Evolutionary conservation across 2,888 invertebrate species (phyloP), one percentile per base, ranked within the genome.

Genomic region (Hirtodrosophila trivittata): DNA sequence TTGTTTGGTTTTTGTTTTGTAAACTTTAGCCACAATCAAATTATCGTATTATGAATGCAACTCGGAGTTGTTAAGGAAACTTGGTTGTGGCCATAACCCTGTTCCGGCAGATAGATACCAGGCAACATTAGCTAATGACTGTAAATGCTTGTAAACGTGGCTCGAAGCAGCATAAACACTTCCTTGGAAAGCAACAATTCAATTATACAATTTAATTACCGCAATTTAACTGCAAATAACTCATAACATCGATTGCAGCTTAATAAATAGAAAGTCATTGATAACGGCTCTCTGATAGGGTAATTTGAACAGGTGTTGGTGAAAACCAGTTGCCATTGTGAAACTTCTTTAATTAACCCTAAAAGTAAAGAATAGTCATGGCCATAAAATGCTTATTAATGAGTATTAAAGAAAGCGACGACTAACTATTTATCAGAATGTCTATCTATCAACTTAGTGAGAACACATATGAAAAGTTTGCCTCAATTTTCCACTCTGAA

Each of bases 91-190:
- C 38, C 33, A 35, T 55, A 66, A 35, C 30, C 47, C 14, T 49
- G 6, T 39, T 33, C 35, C 32, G 21, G 39, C 28, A 54, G 18
- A 21, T 37, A 54, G 18, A 21, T 21, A 21, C 21, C 28, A 33
- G 32, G 13, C 9, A 6, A 30, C 35, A 56, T 54, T 57, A 55
- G 62, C 56, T 51, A 67, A 67, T 66, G 55, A 18, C 57, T 46
- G 38, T 10, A 38, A 39, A 39, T 45, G 50, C 25, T 28, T 41
- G 51, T 59, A 47, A 57, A 66, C 66, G 55, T 52, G 45, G 43
- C 38, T 35, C 1, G 6, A 32, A 50, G n/a, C 18, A 21, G 37
- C 37, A 52, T 43, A 52, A 52, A 47, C 6, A 69, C 51, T 59
- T 69, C 54, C 57, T 51, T 39, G 35, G 10, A 30, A 49, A 32